Conservation (phyloP, 1,140 invertebrate species). For the Drosophila ercepeae region DNA sequence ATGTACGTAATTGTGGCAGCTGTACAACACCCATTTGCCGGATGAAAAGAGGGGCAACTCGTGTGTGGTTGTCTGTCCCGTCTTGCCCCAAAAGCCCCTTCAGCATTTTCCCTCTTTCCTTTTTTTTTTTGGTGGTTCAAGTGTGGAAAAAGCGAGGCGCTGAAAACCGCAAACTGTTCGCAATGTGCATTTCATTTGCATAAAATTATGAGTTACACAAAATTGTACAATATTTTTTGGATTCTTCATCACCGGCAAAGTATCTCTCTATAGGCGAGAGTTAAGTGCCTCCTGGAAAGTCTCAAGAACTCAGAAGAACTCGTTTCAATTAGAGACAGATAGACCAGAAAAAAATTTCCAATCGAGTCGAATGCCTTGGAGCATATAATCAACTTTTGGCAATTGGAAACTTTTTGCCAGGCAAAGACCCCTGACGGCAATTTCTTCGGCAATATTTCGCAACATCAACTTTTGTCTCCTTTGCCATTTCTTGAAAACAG, state of each 20-base stretch:
- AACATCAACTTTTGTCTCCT: conserved; percentile 50
- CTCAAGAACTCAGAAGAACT: conserved; percentile 9
- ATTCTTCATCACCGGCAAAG: conserved; percentile 5
- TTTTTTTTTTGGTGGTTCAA: conserved; percentile 24
- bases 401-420: conserved; percentile 52
- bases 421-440: conserved; percentile 39
- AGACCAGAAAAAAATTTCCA: conserved; percentile 46
- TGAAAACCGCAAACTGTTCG: conserved; percentile 37
- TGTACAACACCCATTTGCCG: conserved; percentile 44
- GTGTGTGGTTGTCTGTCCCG: conserved; percentile 9
- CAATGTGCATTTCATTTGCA: conserved; percentile 60
- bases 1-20: conserved; percentile 63
- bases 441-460: conserved; percentile 60
- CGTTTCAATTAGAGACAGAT: conserved; percentile 44
- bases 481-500: conserved; percentile 22
- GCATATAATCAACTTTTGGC: conserved; percentile 65
- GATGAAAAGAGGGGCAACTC: conserved; percentile 17
- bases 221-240: not conserved
- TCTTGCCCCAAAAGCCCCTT: conserved; percentile 11
- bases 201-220: conserved; percentile 45
- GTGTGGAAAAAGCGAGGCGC: conserved; percentile 7
- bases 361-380: conserved; percentile 53
- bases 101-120: not conserved
- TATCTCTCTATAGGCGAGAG: conserved; percentile 10
- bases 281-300: conserved; percentile 5